A percentile compares a stretch with the other conserved stretches of the same genome.
These are phyloP conservation scores for Cygnus buccinator DNA, from an alignment of 2,113 vertebrate species.

Conservation along the genomic window DNA sequence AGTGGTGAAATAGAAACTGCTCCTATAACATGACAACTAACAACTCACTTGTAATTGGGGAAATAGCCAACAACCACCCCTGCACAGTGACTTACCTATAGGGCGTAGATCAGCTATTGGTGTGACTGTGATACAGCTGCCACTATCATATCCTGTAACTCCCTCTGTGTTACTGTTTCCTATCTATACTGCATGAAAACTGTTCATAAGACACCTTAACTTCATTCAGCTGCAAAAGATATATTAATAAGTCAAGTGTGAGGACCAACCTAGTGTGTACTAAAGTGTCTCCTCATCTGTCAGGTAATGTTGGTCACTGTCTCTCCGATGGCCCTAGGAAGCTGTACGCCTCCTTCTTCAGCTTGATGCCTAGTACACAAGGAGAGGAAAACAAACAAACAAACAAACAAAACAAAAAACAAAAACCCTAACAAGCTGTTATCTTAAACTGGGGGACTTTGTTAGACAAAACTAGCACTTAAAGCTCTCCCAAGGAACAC, in stretches of 20 bases:
- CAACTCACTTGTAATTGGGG: background rate
- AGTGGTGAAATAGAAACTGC: background rate
- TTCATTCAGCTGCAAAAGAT: background rate
- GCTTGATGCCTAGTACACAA: background rate
- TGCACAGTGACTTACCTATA: rapidly evolving
- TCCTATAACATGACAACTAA: background rate
- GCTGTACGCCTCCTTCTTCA: background rate
- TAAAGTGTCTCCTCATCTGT: background rate
- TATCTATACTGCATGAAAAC: background rate
- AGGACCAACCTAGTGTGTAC: background rate
- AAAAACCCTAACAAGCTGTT: background rate
- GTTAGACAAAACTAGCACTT: background rate
- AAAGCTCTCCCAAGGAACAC: background rate
- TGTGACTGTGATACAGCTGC: background rate
- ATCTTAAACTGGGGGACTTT: background rate
- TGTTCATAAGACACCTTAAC: background rate
- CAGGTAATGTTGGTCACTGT: background rate
- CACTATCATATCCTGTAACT: background rate
- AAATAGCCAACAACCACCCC: background rate
- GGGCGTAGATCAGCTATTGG: background rate
- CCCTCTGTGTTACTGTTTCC: background rate
- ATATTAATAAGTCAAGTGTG: background rate
- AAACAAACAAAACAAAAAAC: too few relatives aligned
- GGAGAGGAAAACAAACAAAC: background rate
- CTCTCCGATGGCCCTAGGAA: background rate